phyloP scores from a whole-genome alignment of 2,113 vertebrate genomes.

The Mugil cephalus region DNA sequence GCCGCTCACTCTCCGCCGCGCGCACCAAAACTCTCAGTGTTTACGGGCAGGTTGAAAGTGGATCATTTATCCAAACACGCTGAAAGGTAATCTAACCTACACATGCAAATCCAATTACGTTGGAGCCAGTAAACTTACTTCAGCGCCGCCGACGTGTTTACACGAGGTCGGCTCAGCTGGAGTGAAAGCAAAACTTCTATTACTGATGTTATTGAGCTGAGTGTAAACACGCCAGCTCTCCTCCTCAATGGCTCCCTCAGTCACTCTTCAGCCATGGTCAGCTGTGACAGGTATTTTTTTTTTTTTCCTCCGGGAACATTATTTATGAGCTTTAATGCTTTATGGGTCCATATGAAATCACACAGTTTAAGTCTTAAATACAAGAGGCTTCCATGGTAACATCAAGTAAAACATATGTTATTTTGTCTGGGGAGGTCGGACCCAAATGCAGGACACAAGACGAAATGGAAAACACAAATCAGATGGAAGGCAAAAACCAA shows the following conservation, averaged over 20 bases:
- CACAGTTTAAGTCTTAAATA: neutral
- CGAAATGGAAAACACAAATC: too few relatives aligned
- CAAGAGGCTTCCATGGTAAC: neutral
- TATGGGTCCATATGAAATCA: too few relatives aligned
- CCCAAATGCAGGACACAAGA: too few relatives aligned
- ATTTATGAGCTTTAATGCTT: too few relatives aligned
- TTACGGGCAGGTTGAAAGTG: slow-evolving; percentile 58
- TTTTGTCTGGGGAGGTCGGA: too few relatives aligned
- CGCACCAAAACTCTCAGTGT: slow-evolving; percentile 48
- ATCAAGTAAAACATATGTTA: too few relatives aligned
- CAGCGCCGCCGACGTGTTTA: slow-evolving; percentile 57
- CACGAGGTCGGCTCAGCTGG: slow-evolving; percentile 55
- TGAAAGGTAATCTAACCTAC: slow-evolving; percentile 57
- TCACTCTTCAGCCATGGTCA: slow-evolving; percentile 27
- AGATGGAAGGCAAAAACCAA: too few relatives aligned
- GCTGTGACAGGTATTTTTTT: slow-evolving; percentile 13
- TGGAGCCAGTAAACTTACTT: slow-evolving; percentile 55
- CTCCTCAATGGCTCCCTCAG: slow-evolving; percentile 51
- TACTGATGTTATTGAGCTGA: slow-evolving; percentile 63
- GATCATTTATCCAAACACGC: slow-evolving; percentile 60
- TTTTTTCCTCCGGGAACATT: too few relatives aligned
- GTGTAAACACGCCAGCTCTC: slow-evolving; percentile 62
- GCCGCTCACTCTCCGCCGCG: slow-evolving; percentile 15
- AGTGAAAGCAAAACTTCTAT: slow-evolving; percentile 62
- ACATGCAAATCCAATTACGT: slow-evolving; percentile 61